Evolutionary conservation across 1,140 invertebrate species (phyloP).

Genomic region (Drosophila equinoxialis): DNA sequence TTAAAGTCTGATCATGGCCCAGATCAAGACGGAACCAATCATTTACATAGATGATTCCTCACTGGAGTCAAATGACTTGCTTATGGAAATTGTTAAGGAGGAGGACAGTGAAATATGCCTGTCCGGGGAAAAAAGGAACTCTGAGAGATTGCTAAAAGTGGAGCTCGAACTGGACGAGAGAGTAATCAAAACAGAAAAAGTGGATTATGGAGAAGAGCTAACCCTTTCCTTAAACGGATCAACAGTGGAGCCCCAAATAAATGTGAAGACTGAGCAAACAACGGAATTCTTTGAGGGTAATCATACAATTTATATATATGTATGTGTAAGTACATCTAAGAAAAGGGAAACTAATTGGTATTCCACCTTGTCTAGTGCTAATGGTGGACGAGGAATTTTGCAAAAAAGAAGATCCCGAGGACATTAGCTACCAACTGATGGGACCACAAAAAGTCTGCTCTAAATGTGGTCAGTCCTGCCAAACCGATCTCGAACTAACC

Average conservation of each 20-base stretch:
- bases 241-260: neutral
- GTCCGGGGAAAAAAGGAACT: neutral
- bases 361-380: neutral
- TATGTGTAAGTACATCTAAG: neutral
- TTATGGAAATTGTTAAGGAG: conserved; percentile 3
- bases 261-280: neutral
- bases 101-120: conserved; percentile 1
- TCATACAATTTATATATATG: neutral
- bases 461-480: conserved; percentile 11
- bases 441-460: conserved; percentile 15
- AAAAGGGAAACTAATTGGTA: neutral
- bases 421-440: conserved; percentile 12
- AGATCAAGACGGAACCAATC: conserved; percentile 2
- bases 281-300: conserved; percentile 16
- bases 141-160: neutral
- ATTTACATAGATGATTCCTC: neutral
- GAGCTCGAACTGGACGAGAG: neutral
- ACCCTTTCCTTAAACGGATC: neutral
- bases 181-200: neutral
- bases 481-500: neutral
- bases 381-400: conserved; percentile 3
- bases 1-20: neutral
- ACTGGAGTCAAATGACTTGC: conserved; percentile 2
- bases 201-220: neutral
- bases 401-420: neutral